Evolutionary conservation across 2,888 invertebrate genomes (phyloP), one percentile per base, ranked within the genome.

Genomic region (Catocala fraxini): DNA sequence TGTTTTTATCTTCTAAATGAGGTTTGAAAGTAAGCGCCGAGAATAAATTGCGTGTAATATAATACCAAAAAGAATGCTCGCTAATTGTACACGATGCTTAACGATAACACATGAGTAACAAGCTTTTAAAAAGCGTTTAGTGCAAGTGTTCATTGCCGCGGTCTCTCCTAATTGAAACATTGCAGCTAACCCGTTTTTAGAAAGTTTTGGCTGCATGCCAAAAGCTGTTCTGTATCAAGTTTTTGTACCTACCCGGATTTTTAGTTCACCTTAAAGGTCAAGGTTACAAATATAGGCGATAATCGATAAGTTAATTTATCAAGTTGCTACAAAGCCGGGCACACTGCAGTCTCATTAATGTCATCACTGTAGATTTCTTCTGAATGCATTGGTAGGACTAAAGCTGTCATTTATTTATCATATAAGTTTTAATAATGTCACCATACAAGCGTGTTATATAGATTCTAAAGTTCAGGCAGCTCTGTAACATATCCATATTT

Each of bases 171-270:
- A 90, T 90, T 88, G 87, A 90, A 85, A 84, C 83, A 80, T 85
- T 89, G 87, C 88, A 89, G 83, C 80, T 87, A 84, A 84, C 82
- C 84, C 77, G 85, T 88, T 89, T 89, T 90, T 89, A 88, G 88
- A 90, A 90, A 89, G 88, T 86, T 85, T 88, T 92, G 93, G 91
- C 83, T 69, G 73, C 60, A 71, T 62, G 90, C 92, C 92, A 93
- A 87, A 84, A 83, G 78, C 82, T 87, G 88, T 78, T 82, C 72
- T 81, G 84, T 82, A 85, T 87, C 80, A 84, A 79, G 60, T 72
- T 71, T 70, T 73, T 77, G 68, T 75, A 74, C 79, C 75, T 80
- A 81, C 79, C 79, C 74, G 82, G 83, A 84, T 85, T 89, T 90
- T 86, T 87, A 75, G 84, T 85, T 83, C 85, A 82, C 71, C 68